These are phyloP conservation scores for Anser cygnoides DNA, from an alignment of 2,113 vertebrate species.

Conservation along the genomic window DNA sequence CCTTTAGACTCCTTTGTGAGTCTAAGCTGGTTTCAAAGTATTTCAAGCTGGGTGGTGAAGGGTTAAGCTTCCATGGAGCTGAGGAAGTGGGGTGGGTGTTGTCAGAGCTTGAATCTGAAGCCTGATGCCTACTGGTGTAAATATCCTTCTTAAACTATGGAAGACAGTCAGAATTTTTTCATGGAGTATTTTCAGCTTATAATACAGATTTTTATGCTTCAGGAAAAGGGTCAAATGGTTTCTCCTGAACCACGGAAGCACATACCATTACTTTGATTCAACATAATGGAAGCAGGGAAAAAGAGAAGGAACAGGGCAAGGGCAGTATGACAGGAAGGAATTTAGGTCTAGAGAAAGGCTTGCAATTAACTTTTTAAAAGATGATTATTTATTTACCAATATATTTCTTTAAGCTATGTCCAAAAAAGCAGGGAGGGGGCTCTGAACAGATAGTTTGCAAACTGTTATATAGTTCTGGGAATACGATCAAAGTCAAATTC, in stretches of 20 bases:
- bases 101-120: not conserved
- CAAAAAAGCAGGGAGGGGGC: not conserved
- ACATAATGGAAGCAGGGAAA: not conserved
- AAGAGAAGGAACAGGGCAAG: not conserved
- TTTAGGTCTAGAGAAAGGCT: not conserved
- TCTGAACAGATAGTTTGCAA: not conserved
- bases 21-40: not conserved
- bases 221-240: not conserved
- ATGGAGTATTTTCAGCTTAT: not conserved
- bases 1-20: rapidly evolving
- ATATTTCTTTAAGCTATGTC: not conserved
- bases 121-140: not conserved
- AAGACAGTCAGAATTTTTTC: not conserved
- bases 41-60: not conserved
- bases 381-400: not conserved
- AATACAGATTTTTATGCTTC: not conserved
- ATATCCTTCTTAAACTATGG: not conserved
- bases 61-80: not conserved
- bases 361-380: not conserved
- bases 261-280: not conserved
- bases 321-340: not conserved
- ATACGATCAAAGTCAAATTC: not conserved
- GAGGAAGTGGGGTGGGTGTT: not conserved
- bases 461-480: not conserved
- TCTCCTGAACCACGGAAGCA: not conserved